Base-by-base conservation (phyloP, 1,140 invertebrate species). In the Atta cephalotes region DNA sequence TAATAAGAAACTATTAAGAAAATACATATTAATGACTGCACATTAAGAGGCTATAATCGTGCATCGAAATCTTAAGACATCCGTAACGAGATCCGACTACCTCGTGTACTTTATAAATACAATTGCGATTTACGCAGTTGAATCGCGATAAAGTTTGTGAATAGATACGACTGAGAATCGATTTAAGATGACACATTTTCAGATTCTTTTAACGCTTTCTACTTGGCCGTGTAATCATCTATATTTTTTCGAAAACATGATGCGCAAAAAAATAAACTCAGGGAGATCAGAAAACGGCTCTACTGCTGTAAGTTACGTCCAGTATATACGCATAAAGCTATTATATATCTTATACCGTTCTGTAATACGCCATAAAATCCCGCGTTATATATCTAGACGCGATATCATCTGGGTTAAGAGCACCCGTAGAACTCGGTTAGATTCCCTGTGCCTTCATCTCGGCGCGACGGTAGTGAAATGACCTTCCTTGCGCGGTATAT, bases 401-500 rank as follows among this genome's bases (percentile, higher is more conserved):
- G 93, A 93, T 93, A 94, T 94, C 93, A 94, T 93, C 93, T 94
- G 91, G 93, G 92, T 92, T 94, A 93, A 91, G 87, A 92, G 92
- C 89, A 93, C 90, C 91, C 91, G 91, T 89, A 90, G 90, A 89
- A 86, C 89, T 88, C 87, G 72, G 86, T 89, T 88, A 72, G 86
- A 78, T 79, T 78, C 78, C 79, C 85, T 31, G 39, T 74, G 79
- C 86, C 81, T 85, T 77, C 84, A 79, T 68, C 88, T 89, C 70
- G 86, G 58, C 85, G 85, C 49, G 58, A 71, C 53, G 51, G 35
- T 81, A 76, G 78, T 90, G 45, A 63, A 89, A 87, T 84, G 87
- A 90, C 77, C 86, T 90, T 90, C 76, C 70, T 82, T 65, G 76
- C 80, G 49, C 87, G 56, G 62, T 18, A 35, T 74, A 60, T 86